Conservation (phyloP, 2,113 vertebrate genomes). For the Protobothrops flavoviridis region DNA sequence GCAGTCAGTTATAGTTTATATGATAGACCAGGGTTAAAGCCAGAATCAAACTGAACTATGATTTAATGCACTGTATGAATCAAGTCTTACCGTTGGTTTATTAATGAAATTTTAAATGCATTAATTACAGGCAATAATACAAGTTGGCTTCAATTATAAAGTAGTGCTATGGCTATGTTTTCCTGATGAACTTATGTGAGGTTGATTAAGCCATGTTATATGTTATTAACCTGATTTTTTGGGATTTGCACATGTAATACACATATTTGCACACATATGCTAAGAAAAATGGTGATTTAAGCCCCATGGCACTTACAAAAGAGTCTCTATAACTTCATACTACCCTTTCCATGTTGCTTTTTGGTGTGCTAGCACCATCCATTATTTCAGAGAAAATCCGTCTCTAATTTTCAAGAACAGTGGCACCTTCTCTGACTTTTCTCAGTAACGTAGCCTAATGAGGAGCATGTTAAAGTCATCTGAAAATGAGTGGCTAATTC, state of each 20-base stretch:
- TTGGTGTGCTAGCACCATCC: not conserved
- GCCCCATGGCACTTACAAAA: not conserved
- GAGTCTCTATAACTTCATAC: not conserved
- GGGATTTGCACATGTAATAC: not conserved
- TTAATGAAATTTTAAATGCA: not conserved
- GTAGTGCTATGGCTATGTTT: not conserved
- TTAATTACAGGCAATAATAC: not conserved
- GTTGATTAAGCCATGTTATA: not conserved
- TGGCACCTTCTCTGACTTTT: not conserved
- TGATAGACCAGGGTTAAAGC: not conserved
- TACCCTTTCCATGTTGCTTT: not conserved
- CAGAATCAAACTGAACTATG: not conserved
- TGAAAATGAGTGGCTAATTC: not conserved
- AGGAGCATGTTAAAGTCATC: not conserved
- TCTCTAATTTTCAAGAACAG: not conserved
- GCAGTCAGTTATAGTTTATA: not conserved
- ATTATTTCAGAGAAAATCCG: not conserved
- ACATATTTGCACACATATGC: not conserved
- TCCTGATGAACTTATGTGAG: not conserved
- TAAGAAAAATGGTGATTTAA: not conserved
- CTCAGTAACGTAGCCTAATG: not conserved
- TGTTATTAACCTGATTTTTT: not conserved
- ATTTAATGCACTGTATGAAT: not conserved
- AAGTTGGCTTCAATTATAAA: not conserved
- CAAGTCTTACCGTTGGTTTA: not conserved